Base-by-base conservation (phyloP, 1,140 invertebrate genomes). In the Brachionus calyciflorus region DNA sequence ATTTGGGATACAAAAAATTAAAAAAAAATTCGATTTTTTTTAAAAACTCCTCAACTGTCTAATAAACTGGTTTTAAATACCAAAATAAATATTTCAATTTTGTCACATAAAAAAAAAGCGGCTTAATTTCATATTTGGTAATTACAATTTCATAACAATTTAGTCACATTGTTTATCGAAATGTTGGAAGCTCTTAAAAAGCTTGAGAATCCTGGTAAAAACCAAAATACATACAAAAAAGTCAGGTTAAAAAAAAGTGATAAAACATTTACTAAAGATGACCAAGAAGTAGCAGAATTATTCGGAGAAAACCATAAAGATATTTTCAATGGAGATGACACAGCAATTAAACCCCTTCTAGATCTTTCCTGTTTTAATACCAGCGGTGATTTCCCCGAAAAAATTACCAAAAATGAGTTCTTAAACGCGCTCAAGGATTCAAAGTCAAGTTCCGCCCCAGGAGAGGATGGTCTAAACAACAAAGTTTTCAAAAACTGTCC, bases 401-500 rank as follows among this genome's bases (percentile, higher is more conserved):
- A 1, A 55, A 55, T 55, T 33, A 26, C 51, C 0, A 3, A 5
- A 10, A 24, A 30, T 12, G 51, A 55, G 14, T 55, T 55, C 14
- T 26, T 33, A 0, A 55, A 26, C 9, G 24, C 55, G 12, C n/a
- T 60, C 2, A 60, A 60, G n/a, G 7, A 0, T 1, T 17, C 33
- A 2, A 60, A 60, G 12, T 2, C 30, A 70, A 46, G 46, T 12
- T 48, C 7, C 41, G 12, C 24, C 40, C 10, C n/a, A n/a, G 68
- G 68, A 21, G 19, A 17, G 14, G 68, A 70, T 28, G 14, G 41
- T 17, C 48, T 70, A 26, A 19, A 40, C 7, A 46, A 49, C 5
- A 70, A 53, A 46, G 40, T 70, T 14, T 10, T 70, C 14, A 70
- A 48, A 24, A 70, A 70, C 24, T 33, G 48, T 17, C 68, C 68